These are phyloP conservation scores for Propithecus perrieri DNA, from an alignment of 2,797 vertebrate genomes.

Conservation along the genomic window DNA sequence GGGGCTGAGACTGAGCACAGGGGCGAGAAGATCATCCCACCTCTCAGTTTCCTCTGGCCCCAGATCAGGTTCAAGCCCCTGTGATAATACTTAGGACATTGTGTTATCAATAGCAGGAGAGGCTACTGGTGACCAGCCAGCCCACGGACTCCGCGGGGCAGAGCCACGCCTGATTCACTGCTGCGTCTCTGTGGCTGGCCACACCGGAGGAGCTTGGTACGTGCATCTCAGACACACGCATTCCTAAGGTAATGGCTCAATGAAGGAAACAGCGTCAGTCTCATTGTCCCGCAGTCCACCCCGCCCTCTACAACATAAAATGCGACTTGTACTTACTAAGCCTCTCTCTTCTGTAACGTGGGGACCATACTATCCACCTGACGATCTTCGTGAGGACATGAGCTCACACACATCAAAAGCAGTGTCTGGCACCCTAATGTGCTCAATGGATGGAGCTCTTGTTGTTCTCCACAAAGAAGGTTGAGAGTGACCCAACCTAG, in stretches of 20 bases:
- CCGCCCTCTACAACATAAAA: not conserved
- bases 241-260: not conserved
- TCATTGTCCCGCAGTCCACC: not conserved
- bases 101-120: not conserved
- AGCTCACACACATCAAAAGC: not conserved
- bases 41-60: not conserved
- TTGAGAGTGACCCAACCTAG: not conserved
- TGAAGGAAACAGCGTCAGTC: not conserved
- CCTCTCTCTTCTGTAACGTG: slow-evolving; percentile 11
- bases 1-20: accelerated
- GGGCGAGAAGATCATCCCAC: not conserved
- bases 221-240: not conserved
- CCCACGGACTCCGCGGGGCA: not conserved
- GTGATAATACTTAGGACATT: not conserved
- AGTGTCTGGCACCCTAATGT: not conserved
- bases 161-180: not conserved
- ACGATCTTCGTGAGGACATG: not conserved
- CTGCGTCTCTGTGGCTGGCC: not conserved
- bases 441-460: not conserved
- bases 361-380: not conserved
- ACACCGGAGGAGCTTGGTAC: not conserved
- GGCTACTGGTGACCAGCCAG: not conserved
- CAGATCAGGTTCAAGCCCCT: not conserved
- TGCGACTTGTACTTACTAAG: not conserved
- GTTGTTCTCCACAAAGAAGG: not conserved